Percentiles rank a stretch among this genome's conserved stretches.
phyloP scores from a whole-genome alignment of 2,888 invertebrate genomes.

The Athalia cordata region DNA sequence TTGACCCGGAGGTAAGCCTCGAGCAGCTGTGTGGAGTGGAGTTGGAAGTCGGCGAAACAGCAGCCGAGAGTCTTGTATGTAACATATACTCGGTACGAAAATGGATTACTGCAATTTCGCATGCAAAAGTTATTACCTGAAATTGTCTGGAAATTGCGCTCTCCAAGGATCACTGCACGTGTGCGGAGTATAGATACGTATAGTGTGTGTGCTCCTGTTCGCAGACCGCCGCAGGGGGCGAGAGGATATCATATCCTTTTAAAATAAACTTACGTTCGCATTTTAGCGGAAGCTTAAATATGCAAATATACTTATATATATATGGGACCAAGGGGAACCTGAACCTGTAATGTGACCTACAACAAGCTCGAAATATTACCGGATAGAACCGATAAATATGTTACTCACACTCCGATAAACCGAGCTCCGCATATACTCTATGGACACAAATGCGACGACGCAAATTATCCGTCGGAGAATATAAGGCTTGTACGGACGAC shows the following conservation, averaged over 20 bases:
- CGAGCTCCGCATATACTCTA: no score
- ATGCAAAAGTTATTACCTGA: constrained; percentile 70
- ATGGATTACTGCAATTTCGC: constrained; percentile 67
- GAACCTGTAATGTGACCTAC: neutral
- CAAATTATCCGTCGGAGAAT: no score
- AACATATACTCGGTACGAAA: constrained; percentile 54
- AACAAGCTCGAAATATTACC: constrained; percentile 5
- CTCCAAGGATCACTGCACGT: neutral
- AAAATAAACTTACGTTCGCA: constrained; percentile 42
- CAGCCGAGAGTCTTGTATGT: constrained; percentile 51
- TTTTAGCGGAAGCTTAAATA: constrained; percentile 34
- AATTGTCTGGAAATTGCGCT: constrained; percentile 69
- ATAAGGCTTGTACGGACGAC: no score
- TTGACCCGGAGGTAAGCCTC: constrained; percentile 12
- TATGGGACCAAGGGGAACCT: neutral
- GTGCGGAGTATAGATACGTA: neutral
- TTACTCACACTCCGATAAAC: no score
- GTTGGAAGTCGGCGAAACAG: constrained; percentile 1
- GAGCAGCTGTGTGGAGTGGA: neutral
- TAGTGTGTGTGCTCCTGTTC: constrained; percentile 26
- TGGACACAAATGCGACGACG: no score
- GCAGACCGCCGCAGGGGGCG: neutral
- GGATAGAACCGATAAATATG: neutral
- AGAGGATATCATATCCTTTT: constrained; percentile 22
- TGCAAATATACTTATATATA: constrained; percentile 39